Evolutionary conservation across 1,140 invertebrate genomes (phyloP), one percentile per base, ranked within the genome.

Genomic region (Steinernema khuongi): DNA sequence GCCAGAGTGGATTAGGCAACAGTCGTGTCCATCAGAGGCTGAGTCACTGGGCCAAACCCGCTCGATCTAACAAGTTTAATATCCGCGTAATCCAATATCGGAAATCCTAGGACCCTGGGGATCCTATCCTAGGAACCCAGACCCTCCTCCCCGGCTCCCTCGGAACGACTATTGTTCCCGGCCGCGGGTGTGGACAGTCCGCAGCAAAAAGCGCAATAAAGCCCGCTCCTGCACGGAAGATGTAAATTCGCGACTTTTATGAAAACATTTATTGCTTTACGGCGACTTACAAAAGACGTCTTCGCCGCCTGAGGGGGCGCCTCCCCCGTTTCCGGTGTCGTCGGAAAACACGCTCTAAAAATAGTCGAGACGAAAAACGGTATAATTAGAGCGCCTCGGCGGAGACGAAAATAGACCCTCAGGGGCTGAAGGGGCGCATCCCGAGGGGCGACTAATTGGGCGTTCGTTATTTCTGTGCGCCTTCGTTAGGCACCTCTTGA

Each of bases 251-350:
- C 50, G 50, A 60, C 50, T 60, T 60, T 60, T 60, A 22, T 60
- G 50, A 60, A 60, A 60, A 60, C 50, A 60, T 60, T 60, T 60
- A 60, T 60, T 60, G 50, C 50, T 60, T 60, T 60, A 60, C 50
- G 26, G n/a, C n/a, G n/a, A 60, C 4, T 7, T 22, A 60, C 50
- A 60, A 60, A 60, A 60, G 50, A 22, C 11, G 11, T 22, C 50
- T 22, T 26, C 26, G 11, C 4, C 11, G 11, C 50, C 50, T 11
- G 50, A 60, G 50, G 50, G 11, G 22, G 50, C 50, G 50, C 11
- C 50, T 22, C 50, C 2, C 50, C 50, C 50, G 50, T 60, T 60
- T 60, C 50, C 50, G 50, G 50, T 60, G 50, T 22, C 4, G 50
- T n/a, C n/a, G 50, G 50, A 60, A 60, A 60, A 60, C 50, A 60